A percentile compares a stretch with the other conserved stretches of the same genome.
These are phyloP conservation scores for Matsumurasca onukii DNA, from an alignment of 1,140 invertebrate genomes.

Conservation along the genomic window DNA sequence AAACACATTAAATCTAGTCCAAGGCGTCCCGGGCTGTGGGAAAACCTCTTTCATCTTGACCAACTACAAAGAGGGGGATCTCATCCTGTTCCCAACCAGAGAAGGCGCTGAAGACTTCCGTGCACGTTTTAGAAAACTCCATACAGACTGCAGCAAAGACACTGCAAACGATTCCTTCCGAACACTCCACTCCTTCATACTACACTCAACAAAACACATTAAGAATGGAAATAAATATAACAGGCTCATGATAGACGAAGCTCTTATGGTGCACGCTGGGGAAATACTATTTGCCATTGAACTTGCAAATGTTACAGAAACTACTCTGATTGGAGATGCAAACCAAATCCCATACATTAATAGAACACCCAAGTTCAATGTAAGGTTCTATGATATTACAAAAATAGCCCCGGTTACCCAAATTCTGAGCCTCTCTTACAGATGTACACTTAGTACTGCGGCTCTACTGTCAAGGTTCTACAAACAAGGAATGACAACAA, in stretches of 20 bases:
- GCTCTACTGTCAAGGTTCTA: not conserved
- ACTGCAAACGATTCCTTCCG: not conserved
- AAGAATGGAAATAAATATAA: constrained; percentile 1
- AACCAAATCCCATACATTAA: not conserved
- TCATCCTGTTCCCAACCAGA: not conserved
- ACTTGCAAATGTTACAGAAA: not conserved
- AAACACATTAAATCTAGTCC: not conserved
- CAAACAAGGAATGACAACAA: not conserved
- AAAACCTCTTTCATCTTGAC: not conserved
- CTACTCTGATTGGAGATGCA: not conserved
- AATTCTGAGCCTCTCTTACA: not conserved
- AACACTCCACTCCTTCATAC: not conserved
- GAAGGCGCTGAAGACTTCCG: not conserved
- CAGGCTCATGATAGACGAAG: not conserved
- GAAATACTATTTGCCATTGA: not conserved
- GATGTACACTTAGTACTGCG: not conserved
- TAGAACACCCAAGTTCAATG: not conserved
- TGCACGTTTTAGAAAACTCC: not conserved
- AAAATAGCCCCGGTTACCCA: not conserved
- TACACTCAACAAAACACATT: not conserved
- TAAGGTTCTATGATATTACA: not conserved
- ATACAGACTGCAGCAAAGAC: not conserved
- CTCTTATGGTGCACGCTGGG: not conserved
- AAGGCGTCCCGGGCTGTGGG: not conserved
- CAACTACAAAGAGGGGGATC: not conserved